Conservation (phyloP, 2,797 vertebrate genomes). For the Rhinoraja longicauda region DNA sequence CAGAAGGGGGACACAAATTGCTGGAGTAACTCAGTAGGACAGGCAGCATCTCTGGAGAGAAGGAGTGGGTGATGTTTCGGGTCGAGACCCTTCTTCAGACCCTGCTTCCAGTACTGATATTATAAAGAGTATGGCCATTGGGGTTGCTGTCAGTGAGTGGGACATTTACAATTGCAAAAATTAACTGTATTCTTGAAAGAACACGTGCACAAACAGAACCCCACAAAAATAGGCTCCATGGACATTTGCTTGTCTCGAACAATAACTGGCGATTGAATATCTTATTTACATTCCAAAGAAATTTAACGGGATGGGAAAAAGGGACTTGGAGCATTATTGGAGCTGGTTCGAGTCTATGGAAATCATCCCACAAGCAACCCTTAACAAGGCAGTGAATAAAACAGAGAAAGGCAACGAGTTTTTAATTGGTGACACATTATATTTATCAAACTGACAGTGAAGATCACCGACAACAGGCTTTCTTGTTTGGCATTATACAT, state of each 20-base stretch:
- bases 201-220: neutral
- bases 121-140: neutral
- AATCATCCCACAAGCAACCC: constrained; percentile 73
- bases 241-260: constrained; percentile 76
- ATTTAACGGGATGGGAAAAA: constrained; percentile 76
- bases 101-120: neutral
- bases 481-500: constrained; percentile 76
- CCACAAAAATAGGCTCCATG: constrained; percentile 54
- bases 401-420: constrained; percentile 83
- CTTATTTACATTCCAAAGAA: constrained; percentile 92
- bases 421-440: constrained; percentile 97
- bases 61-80: neutral
- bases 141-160: neutral
- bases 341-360: constrained; percentile 65
- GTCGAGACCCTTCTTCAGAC: neutral
- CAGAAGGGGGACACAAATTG: too few relatives aligned
- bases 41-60: neutral
- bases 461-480: constrained; percentile 65
- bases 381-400: constrained; percentile 82
- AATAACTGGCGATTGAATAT: constrained; percentile 79
- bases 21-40: too few relatives aligned
- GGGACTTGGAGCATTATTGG: constrained; percentile 63
- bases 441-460: constrained; percentile 89
- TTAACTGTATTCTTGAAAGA: neutral
- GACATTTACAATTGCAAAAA: constrained; percentile 1